phyloP scores from a whole-genome alignment of 2,888 invertebrate species.

The Drymonia ruficornis region DNA sequence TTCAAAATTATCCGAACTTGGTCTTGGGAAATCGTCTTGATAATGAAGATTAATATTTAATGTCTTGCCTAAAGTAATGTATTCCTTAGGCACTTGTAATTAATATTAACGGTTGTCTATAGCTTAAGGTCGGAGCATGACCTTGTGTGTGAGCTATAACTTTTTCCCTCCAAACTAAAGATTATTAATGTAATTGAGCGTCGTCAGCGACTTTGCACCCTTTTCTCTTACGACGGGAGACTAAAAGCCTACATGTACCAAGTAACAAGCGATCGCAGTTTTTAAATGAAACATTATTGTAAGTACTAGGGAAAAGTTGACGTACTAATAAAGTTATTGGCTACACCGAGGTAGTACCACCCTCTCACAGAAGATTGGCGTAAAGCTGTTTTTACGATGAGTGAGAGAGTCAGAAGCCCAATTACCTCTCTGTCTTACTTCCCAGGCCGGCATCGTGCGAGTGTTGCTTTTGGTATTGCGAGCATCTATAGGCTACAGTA shows the following conservation, averaged over 20 bases:
- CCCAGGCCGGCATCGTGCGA: no score
- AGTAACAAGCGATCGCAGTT: slow-evolving; percentile 43
- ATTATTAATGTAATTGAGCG: slow-evolving; percentile 72
- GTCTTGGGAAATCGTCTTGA: no score
- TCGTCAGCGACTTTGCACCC: slow-evolving; percentile 70
- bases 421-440: no score
- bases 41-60: background rate
- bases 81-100: background rate
- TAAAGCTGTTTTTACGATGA: no score
- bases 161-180: slow-evolving; percentile 60
- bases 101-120: background rate
- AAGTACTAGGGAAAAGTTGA: no score
- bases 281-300: background rate
- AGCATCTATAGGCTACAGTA: no score
- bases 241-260: slow-evolving; percentile 66
- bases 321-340: no score
- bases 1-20: no score
- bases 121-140: background rate
- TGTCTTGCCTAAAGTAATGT: background rate
- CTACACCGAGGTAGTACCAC: no score
- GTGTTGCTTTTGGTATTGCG: no score
- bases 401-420: no score
- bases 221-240: slow-evolving; percentile 73
- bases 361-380: no score
- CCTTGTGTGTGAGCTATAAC: slow-evolving; percentile 20